Base-by-base conservation (phyloP, 2,797 vertebrate species). In the Spinus olivaceus region DNA sequence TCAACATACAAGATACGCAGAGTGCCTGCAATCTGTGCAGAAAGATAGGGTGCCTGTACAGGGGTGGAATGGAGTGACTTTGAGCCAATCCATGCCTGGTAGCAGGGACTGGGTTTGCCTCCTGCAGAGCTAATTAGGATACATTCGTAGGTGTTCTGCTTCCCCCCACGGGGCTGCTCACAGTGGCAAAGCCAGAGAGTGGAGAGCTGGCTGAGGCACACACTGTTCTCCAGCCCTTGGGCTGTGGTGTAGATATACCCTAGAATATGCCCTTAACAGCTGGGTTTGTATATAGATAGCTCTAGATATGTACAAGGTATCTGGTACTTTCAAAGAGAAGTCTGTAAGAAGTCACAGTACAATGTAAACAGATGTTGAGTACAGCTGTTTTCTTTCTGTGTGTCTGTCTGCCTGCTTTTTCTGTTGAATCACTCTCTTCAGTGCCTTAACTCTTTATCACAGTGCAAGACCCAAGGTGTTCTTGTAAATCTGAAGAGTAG, bases 121-220 rank as follows among this genome's bases (percentile, higher is more conserved):
- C 22, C 74, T 81, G 65, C 72, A 72, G 30, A 49, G 33, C 69
- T 91, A 21, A 51, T 81, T 41, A 73, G 42, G 77, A 18, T 61
- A 10, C 25, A 16, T 86, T 57, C 64, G 61, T 86, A 44, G 7
- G 1, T 0, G 0, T 37, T 32, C 59, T 66, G 27, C 67, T 56
- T 51, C n/a, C 13, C 44, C 15, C 28, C 2, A 0, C 2, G 16
- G 56, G 63, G 23, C 66, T 46, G 35, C 11, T 63, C 19, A 8
- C 35, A 10, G 56, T 8, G 33, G 16, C 37, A 77, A 35, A 73
- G 47, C 25, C 47, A 19, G 44, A 2, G 2, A 32, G 14, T 5
- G 39, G 3, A 8, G 59, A n/a, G 37, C 28, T 67, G 59, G 5
- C 35, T 57, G 20, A 35, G 44, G 32, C 59, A 47, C 32, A 2